These are phyloP conservation scores for Vimba vimba DNA, from an alignment of 2,113 vertebrate species.

Conservation along the genomic window DNA sequence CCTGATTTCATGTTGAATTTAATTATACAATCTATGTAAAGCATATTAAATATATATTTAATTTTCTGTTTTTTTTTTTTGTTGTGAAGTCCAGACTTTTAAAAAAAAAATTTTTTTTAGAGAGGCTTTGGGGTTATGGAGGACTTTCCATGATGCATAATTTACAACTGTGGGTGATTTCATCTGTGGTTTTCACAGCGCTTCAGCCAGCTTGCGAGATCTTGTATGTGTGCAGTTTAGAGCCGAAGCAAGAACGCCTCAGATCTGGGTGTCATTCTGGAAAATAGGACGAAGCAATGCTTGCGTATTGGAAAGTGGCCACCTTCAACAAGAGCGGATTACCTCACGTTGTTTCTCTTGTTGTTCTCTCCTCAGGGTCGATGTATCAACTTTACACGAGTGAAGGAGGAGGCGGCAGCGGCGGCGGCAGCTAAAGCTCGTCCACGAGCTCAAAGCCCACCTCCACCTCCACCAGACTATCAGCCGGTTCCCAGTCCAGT, in stretches of 20 bases:
- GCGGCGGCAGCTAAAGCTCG: conserved; percentile 57
- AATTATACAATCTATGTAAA: no score
- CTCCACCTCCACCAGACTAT: conserved; percentile 67
- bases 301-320: background rate
- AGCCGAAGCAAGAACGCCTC: background rate
- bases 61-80: background rate
- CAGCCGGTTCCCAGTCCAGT: conserved; percentile 50
- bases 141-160: conserved; percentile 39
- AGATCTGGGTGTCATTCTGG: background rate
- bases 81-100: background rate
- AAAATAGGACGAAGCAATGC: background rate
- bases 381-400: conserved; percentile 83
- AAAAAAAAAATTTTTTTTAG: background rate
- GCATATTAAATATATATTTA: background rate
- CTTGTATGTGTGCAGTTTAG: background rate
- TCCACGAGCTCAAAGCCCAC: conserved; percentile 62
- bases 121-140: background rate
- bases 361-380: conserved; percentile 73
- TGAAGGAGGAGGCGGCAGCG: conserved; percentile 77
- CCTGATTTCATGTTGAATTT: no score
- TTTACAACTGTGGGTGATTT: conserved; percentile 46
- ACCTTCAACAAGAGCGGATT: background rate
- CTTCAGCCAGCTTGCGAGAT: conserved; percentile 7
- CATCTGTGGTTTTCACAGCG: conserved; percentile 46
- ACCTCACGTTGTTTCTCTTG: background rate